Conservation (phyloP, 2,113 vertebrate genomes). For the Mustela lutreola region DNA sequence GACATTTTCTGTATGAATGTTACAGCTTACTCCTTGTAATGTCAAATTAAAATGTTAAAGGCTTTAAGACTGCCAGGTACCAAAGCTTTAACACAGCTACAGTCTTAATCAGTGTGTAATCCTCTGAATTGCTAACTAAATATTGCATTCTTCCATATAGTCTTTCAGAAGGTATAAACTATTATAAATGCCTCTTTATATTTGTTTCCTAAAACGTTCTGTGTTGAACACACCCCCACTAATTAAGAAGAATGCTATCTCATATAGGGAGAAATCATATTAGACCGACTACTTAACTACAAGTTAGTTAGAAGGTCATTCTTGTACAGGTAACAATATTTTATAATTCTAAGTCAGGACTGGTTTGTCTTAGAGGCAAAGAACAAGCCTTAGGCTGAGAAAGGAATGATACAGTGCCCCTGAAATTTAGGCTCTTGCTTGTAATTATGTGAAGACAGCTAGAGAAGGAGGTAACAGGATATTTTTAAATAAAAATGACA, state of each 20-base stretch:
- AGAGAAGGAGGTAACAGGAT: neutral
- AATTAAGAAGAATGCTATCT: conserved; percentile 19
- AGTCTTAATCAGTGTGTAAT: neutral
- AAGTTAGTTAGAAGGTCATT: neutral
- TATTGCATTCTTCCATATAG: neutral
- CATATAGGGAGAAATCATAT: neutral
- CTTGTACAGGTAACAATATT: neutral
- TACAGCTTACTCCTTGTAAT: neutral
- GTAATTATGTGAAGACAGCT: neutral
- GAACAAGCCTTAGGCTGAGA: neutral
- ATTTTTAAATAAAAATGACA: neutral
- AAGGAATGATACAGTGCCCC: neutral
- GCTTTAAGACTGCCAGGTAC: neutral
- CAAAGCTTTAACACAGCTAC: neutral
- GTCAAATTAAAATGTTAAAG: neutral
- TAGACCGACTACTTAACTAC: neutral
- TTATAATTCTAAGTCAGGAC: neutral
- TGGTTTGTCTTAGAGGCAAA: neutral
- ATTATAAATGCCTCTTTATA: neutral
- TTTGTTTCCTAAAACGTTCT: conserved; percentile 1
- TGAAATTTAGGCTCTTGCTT: neutral
- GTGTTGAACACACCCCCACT: neutral
- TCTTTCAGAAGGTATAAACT: neutral
- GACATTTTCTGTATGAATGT: conserved; percentile 27
- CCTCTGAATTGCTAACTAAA: conserved; percentile 20